These are phyloP conservation scores for Chymomyza fuscimana DNA, from an alignment of 2,888 invertebrate genomes.

Conservation along the genomic window DNA sequence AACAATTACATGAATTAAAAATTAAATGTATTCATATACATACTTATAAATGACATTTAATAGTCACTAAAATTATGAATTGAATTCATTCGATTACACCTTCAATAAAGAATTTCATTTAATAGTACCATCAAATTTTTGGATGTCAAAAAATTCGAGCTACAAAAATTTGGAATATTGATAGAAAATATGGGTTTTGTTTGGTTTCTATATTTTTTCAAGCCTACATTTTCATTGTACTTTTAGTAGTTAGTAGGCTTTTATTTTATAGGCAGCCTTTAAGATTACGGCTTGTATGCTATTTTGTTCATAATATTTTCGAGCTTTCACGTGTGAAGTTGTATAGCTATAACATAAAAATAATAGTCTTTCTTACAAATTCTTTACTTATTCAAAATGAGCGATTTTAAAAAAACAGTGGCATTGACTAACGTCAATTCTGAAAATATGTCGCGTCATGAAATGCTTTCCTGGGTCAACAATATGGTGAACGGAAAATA, in stretches of 20 bases:
- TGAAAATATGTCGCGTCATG: constrained; percentile 98
- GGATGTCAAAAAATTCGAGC: background rate
- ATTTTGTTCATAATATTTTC: background rate
- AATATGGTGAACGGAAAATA: constrained; percentile 93
- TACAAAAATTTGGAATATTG: too few species aligned
- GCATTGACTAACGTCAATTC: constrained; percentile 76
- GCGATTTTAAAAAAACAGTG: constrained; percentile 59
- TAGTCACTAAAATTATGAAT: background rate
- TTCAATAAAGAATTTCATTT: constrained; percentile 40
- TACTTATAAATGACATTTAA: background rate
- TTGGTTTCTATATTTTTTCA: too few species aligned
- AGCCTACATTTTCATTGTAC: too few species aligned
- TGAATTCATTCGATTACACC: constrained; percentile 52
- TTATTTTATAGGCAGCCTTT: background rate
- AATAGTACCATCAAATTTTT: background rate
- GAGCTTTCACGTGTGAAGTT: background rate
- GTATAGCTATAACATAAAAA: background rate
- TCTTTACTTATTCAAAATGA: constrained; percentile 24
- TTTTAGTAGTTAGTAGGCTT: background rate
- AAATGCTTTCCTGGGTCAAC: constrained; percentile 99
- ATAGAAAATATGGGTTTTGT: background rate
- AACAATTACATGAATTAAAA: constrained; percentile 30
- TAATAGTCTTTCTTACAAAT: background rate
- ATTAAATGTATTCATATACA: background rate
- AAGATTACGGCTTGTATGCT: background rate